Percentiles rank a stretch among this genome's conserved stretches.
Evolutionary conservation across 2,888 invertebrate genomes (phyloP).

Genomic region (Agelastica alni): DNA sequence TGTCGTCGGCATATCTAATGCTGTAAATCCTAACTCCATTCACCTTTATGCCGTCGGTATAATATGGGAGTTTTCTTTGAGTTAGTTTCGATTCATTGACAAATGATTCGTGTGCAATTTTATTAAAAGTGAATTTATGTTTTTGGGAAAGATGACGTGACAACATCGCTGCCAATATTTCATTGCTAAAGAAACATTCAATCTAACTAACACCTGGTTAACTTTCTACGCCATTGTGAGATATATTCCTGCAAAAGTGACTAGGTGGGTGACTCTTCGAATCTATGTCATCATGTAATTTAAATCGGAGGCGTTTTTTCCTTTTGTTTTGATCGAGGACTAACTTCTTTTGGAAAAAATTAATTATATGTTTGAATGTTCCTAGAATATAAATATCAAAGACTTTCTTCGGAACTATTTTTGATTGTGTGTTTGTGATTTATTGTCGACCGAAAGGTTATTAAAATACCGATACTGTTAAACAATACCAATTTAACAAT

Average conservation of each 20-base stretch:
- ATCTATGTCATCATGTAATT: constrained; percentile 12
- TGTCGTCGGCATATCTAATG: neutral
- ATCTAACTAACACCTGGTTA: constrained; percentile 19
- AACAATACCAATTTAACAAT: too few relatives aligned
- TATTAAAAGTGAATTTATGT: too few relatives aligned
- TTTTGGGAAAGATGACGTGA: too few relatives aligned
- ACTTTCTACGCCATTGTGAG: constrained; percentile 20
- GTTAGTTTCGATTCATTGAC: too few relatives aligned
- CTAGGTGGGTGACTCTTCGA: constrained; percentile 19
- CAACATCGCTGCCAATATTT: too few relatives aligned
- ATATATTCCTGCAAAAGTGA: constrained; percentile 13
- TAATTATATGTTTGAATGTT: neutral
- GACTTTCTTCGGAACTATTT: too few relatives aligned
- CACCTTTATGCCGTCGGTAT: neutral
- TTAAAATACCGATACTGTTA: too few relatives aligned
- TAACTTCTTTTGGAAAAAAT: neutral
- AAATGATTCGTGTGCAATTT: too few relatives aligned
- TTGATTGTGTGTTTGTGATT: too few relatives aligned
- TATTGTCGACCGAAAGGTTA: too few relatives aligned
- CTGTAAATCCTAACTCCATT: neutral
- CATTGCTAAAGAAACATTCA: too few relatives aligned
- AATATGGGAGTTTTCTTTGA: too few relatives aligned
- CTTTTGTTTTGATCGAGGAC: neutral
- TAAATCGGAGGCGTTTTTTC: constrained; percentile 11
- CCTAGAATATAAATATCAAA: neutral